These are phyloP conservation scores for Elysia chlorotica DNA, from an alignment of 1,140 invertebrate genomes.

Conservation along the genomic window DNA sequence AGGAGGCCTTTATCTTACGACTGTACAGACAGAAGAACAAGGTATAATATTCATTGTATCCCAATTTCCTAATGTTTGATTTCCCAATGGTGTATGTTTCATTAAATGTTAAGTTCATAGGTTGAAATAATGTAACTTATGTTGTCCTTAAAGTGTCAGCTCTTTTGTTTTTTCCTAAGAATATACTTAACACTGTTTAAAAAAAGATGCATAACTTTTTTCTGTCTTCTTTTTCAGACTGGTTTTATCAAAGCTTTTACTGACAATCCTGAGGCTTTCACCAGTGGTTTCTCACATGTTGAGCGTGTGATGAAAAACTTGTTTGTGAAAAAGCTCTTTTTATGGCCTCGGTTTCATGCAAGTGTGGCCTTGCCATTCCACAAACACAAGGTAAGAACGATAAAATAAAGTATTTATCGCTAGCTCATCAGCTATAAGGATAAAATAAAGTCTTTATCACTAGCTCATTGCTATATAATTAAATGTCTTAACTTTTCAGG, in stretches of 20 bases:
- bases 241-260: constrained; percentile 97
- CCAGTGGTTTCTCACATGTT: constrained; percentile 84
- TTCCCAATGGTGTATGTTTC: neutral
- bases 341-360: constrained; percentile 88
- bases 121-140: too few relatives aligned
- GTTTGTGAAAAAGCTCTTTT: constrained; percentile 86
- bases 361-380: constrained; percentile 67
- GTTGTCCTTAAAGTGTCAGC: too few relatives aligned
- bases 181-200: too few relatives aligned
- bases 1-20: constrained; percentile 91
- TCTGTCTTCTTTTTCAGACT: constrained; percentile 68
- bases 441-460: too few relatives aligned
- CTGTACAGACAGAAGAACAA: constrained; percentile 91
- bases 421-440: too few relatives aligned
- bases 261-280: constrained; percentile 81
- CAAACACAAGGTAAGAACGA: constrained; percentile 64
- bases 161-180: too few relatives aligned
- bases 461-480: too few relatives aligned
- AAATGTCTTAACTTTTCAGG: too few relatives aligned
- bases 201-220: too few relatives aligned
- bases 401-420: too few relatives aligned
- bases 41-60: constrained; percentile 61
- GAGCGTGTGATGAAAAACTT: constrained; percentile 91
- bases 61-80: neutral
- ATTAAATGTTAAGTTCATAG: too few relatives aligned